Evolutionary conservation across 2,797 vertebrate species (phyloP), one percentile per base, ranked within the genome.

Genomic region (Hypotaenidia philippensis): DNA sequence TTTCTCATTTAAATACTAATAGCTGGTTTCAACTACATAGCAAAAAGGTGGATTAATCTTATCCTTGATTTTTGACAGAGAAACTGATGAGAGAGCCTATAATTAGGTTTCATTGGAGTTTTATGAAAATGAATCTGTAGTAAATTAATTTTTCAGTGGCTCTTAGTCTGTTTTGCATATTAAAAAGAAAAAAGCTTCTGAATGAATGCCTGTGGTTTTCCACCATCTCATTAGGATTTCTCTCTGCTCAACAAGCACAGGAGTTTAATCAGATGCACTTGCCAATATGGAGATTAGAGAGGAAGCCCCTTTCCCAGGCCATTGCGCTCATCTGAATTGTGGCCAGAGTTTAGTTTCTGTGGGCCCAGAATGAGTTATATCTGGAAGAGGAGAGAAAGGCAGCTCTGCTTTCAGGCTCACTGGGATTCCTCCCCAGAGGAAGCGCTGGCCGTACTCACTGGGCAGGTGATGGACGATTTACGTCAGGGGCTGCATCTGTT

Each of bases 81-180:
- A 70, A 94, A 76, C 79, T 94, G 83, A 90, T 96, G 85, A 94
- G 47, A 34, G 76, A 93, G 63, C 60, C 80, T 94, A 82, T 96
- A 96, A 96, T 95, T 91, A 93, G 77, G 63, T 91, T 96, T 93
- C 91, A 90, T 11, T 89, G 87, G 68, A 94, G 41, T 87, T 94
- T 89, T 75, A 85, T 84, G 89, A 94, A 93, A 95, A 95, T 86
- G 50, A 95, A 87, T 91, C 80, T 71, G 49, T 86, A 15, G 3
- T 94, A 96, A 94, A 96, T 94, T 94, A 95, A 91, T 96, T 96
- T 96, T 96, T 93, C 95, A 90, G 79, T 76, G 68, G 32, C 59
- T 94, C 79, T 96, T 93, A 71, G 5, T 89, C 89, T 91, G 55
- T 78, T 96, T 95, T 90, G 82, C 88, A 41, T 95, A 86, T 86